Evolutionary conservation across 2,797 vertebrate species (phyloP).

Genomic region (Gymnothorax javanicus): DNA sequence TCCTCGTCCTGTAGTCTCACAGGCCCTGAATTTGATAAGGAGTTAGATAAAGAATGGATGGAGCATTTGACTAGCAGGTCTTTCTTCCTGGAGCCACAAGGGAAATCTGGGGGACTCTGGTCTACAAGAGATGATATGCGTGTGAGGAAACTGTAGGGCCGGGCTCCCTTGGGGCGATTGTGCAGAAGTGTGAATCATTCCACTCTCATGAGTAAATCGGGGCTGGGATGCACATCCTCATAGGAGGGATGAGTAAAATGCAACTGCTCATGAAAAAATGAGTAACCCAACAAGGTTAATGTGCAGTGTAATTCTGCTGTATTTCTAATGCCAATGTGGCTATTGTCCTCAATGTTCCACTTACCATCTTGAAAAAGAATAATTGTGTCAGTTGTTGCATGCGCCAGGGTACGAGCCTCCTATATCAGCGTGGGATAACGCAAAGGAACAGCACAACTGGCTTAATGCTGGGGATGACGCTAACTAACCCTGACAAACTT

Average conservation of each 20-base stretch:
- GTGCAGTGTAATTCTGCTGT: background rate
- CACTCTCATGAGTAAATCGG: conserved; percentile 34
- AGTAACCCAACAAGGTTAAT: background rate
- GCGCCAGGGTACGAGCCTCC: background rate
- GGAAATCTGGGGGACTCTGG: background rate
- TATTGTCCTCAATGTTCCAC: too few relatives aligned
- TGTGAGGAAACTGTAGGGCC: conserved; percentile 1
- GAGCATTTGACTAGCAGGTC: too few relatives aligned
- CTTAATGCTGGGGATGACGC: background rate
- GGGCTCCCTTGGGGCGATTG: conserved; percentile 38
- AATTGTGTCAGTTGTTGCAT: background rate
- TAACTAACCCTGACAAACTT: background rate
- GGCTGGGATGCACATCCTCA: conserved; percentile 12
- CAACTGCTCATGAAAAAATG: conserved; percentile 20
- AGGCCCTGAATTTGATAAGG: too few relatives aligned
- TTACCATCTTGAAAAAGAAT: background rate
- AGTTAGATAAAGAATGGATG: too few relatives aligned
- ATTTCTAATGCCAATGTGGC: too few relatives aligned
- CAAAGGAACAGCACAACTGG: background rate
- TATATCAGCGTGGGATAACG: background rate
- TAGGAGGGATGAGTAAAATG: conserved; percentile 32
- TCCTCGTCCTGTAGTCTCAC: too few relatives aligned
- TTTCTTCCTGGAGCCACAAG: background rate
- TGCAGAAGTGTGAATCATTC: conserved; percentile 39
- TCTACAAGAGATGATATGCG: background rate